Evolutionary conservation across 1,140 invertebrate species (phyloP).

Genomic region (Campodea augens): DNA sequence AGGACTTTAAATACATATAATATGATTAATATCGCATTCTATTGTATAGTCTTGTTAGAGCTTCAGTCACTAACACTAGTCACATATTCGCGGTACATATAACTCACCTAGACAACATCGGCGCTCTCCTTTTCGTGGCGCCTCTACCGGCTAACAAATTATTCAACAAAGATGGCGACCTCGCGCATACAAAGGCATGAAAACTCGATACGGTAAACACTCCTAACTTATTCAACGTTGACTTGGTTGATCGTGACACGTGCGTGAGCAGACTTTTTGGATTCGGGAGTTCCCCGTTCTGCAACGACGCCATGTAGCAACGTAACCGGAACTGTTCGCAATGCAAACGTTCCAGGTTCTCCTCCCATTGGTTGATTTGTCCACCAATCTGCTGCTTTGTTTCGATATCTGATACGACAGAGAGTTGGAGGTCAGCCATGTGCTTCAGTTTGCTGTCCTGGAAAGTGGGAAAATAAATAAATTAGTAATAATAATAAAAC

Average conservation of each 20-base stretch:
- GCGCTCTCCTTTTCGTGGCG: constrained; percentile 60
- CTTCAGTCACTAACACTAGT: too few species aligned
- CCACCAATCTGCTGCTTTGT: constrained; percentile 74
- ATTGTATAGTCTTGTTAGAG: too few species aligned
- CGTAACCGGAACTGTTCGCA: constrained; percentile 90
- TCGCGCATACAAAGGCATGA: constrained; percentile 90
- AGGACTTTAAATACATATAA: too few species aligned
- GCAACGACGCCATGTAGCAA: constrained; percentile 92
- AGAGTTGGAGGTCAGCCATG: constrained; percentile 91
- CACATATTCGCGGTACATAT: too few species aligned
- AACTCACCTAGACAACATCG: constrained; percentile 38
- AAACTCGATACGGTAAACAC: constrained; percentile 96
- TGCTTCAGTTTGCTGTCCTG: constrained; percentile 93
- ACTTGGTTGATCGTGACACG: constrained; percentile 86
- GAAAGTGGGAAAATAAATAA: too few species aligned
- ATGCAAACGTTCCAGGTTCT: constrained; percentile 85
- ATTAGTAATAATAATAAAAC: too few species aligned
- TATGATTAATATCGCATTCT: too few species aligned
- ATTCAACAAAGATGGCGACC: constrained; percentile 77
- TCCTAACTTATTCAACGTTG: constrained; percentile 79
- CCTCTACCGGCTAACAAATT: constrained; percentile 77
- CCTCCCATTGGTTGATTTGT: constrained; percentile 90
- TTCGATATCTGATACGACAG: constrained; percentile 78
- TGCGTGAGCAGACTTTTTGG: constrained; percentile 92
- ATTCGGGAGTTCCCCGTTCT: constrained; percentile 88